phyloP scores from a whole-genome alignment of 1,140 invertebrate genomes.

The Saccostrea cuccullata region DNA sequence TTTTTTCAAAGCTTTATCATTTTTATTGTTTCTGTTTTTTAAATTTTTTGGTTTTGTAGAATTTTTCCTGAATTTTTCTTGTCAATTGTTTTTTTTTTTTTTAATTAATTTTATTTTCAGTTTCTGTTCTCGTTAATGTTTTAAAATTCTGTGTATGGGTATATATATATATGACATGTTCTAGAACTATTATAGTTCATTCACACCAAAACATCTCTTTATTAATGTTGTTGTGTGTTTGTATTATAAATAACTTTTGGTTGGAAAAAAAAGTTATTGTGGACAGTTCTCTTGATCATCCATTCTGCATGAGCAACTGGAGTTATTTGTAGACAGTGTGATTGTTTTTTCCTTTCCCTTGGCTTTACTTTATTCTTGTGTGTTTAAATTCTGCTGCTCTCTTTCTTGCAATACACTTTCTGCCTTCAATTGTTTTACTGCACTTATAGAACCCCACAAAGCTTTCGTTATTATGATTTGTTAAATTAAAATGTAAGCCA shows the following conservation, averaged over 20 bases:
- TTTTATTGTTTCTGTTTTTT: background rate
- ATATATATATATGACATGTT: constrained; percentile 18
- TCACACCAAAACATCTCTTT: constrained; percentile 5
- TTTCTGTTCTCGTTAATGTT: background rate
- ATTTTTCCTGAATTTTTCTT: background rate
- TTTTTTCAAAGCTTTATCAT: background rate
- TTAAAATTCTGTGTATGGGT: background rate
- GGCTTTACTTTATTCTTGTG: constrained; percentile 26
- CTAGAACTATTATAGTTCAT: background rate
- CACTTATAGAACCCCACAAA: background rate
- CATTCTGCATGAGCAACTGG: constrained; percentile 43
- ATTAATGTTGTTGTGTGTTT: constrained; percentile 32
- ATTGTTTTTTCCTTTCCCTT: constrained; percentile 2
- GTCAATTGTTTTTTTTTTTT: background rate
- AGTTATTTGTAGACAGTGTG: constrained; percentile 24
- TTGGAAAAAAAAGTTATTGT: constrained; percentile 4
- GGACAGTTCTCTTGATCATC: constrained; percentile 32
- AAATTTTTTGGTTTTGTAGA: background rate
- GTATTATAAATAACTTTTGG: constrained; percentile 29
- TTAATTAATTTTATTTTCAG: background rate
- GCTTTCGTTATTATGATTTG: background rate
- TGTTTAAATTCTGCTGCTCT: background rate
- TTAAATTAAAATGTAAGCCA: too few species aligned
- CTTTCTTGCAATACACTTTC: background rate
- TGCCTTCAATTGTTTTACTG: background rate